Evolutionary conservation across 2,113 vertebrate species (phyloP).

Genomic region (Noturus placidus): DNA sequence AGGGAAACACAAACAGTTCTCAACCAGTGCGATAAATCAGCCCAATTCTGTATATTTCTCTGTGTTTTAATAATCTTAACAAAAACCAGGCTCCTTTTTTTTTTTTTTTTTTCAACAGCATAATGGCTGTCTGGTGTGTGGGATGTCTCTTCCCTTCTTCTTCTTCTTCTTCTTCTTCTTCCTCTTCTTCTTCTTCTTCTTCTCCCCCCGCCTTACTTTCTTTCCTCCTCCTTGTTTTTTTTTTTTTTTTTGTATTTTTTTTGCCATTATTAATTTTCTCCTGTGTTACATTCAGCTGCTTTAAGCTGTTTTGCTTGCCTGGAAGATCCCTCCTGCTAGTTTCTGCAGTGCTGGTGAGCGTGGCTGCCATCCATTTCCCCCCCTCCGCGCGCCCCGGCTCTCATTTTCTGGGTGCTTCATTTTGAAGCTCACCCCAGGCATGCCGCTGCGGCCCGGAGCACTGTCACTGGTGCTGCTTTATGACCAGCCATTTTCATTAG

Average conservation of each 20-base stretch:
- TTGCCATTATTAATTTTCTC: conserved; percentile 55
- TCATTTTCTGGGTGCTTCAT: conserved; percentile 61
- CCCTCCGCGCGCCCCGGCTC: conserved; percentile 8
- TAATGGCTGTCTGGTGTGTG: conserved; percentile 50
- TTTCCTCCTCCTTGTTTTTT: conserved; percentile 30
- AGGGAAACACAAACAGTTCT: conserved; percentile 50
- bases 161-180: background rate
- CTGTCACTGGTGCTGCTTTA: conserved; percentile 58
- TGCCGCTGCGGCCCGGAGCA: conserved; percentile 49
- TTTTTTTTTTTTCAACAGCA: conserved; percentile 22
- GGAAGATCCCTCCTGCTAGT: conserved; percentile 41
- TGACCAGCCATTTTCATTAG: conserved; percentile 58
- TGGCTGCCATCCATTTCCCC: conserved; percentile 55
- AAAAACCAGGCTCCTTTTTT: conserved; percentile 49
- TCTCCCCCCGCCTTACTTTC: background rate
- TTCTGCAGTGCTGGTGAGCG: conserved; percentile 36
- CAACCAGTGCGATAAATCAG: conserved; percentile 44
- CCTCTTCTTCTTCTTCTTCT: background rate
- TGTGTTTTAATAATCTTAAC: conserved; percentile 56
- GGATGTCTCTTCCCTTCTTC: conserved; percentile 41
- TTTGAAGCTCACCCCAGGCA: conserved; percentile 55
- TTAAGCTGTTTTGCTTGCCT: conserved; percentile 55
- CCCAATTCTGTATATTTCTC: conserved; percentile 47
- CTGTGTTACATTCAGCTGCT: conserved; percentile 53
- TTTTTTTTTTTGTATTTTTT: conserved; percentile 27